These are phyloP conservation scores for Phacellophora camtschatica DNA, from an alignment of 30 jellyfish, hydroid and myxozoan species.

Conservation along the genomic window DNA sequence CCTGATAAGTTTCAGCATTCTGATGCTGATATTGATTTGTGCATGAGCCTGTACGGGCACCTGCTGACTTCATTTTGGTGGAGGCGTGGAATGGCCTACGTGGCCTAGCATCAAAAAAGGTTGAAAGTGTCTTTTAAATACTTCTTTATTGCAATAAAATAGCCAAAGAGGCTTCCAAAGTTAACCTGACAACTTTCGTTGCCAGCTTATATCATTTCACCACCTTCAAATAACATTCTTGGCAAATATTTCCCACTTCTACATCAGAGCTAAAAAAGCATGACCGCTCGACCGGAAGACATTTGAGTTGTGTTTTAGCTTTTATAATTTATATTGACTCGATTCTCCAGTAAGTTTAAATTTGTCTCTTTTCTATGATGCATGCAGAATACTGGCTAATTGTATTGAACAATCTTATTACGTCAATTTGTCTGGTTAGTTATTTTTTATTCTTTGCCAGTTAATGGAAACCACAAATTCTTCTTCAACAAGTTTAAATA, in stretches of 20 bases:
- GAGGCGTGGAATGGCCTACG: not conserved
- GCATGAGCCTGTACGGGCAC: not conserved
- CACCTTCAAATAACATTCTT: not conserved
- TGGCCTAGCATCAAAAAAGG: not conserved
- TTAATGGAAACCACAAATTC: not conserved
- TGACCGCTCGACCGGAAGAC: not conserved
- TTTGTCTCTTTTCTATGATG: not conserved
- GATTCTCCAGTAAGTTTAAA: not conserved
- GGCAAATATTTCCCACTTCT: not conserved
- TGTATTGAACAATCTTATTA: not conserved
- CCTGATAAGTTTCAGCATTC: not conserved
- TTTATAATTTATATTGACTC: not conserved
- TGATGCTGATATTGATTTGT: not conserved
- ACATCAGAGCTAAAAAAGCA: no score
- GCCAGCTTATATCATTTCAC: not conserved
- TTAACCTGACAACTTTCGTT: not conserved
- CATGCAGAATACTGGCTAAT: not conserved
- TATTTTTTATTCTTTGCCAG: not conserved
- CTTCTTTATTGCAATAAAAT: not conserved
- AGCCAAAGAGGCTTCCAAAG: not conserved
- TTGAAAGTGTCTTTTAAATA: constrained; percentile 6
- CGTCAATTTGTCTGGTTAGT: not conserved
- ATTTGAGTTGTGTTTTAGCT: not conserved
- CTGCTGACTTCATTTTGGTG: not conserved
- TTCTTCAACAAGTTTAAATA: not conserved